Conservation (phyloP, 2,113 vertebrate species). For the Macquaria ambigua region DNA sequence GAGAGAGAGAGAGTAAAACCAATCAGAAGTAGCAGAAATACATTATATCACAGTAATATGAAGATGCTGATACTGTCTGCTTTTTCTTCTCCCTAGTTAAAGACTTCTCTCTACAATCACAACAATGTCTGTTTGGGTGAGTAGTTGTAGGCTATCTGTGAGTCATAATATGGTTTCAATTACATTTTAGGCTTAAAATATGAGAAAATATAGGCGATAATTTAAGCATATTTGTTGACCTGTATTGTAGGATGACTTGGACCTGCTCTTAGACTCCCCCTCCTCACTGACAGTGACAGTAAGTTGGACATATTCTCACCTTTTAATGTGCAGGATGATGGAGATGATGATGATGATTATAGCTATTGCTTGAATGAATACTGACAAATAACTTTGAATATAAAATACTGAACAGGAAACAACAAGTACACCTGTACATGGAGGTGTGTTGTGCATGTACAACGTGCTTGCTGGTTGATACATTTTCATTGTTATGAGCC, state of each 20-base stretch:
- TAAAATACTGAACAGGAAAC: background rate
- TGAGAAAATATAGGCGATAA: background rate
- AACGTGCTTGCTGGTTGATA: background rate
- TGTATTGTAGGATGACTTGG: conserved; percentile 81
- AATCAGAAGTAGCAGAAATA: background rate
- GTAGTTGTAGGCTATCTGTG: conserved; percentile 11
- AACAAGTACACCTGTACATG: background rate
- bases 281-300: conserved; percentile 72
- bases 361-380: background rate
- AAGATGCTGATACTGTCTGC: background rate
- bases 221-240: background rate
- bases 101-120: background rate
- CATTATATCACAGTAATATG: no score
- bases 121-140: conserved; percentile 78
- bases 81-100: background rate
- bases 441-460: background rate
- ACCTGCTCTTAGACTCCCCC: conserved; percentile 82
- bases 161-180: background rate
- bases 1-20: no score
- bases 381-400: background rate
- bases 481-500: background rate
- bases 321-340: background rate
- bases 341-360: background rate
- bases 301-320: conserved; percentile 13
- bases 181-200: background rate